Percentiles rank a stretch among this genome's conserved stretches.
phyloP scores from a whole-genome alignment of 2,797 vertebrate species.

The Podarcis lilfordi region DNA sequence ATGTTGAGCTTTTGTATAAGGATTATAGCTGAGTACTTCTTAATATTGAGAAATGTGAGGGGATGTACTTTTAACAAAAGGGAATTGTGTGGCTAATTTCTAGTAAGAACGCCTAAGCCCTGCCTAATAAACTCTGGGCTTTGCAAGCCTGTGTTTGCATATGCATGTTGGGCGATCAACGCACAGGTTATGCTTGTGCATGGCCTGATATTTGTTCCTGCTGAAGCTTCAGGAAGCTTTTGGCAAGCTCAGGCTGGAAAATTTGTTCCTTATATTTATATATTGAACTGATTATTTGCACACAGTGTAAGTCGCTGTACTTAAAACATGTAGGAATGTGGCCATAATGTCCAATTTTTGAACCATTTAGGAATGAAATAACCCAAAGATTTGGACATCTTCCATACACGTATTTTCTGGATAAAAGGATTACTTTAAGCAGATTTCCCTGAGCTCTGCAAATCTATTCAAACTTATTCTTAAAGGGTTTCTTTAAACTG shows the following conservation, averaged over 20 bases:
- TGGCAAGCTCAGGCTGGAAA: slow-evolving; percentile 4
- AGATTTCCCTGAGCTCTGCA: slow-evolving; percentile 14
- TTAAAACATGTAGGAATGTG: slow-evolving; percentile 8
- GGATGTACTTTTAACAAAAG: slow-evolving; percentile 19
- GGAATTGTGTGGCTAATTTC: slow-evolving; percentile 12
- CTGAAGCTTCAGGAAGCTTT: not conserved
- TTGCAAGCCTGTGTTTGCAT: slow-evolving; percentile 17
- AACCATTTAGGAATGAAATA: slow-evolving; percentile 15
- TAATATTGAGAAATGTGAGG: slow-evolving; percentile 7
- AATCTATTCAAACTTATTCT: slow-evolving; percentile 24
- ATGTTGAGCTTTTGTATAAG: slow-evolving; percentile 6
- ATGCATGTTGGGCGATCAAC: not conserved
- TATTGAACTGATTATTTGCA: slow-evolving; percentile 20
- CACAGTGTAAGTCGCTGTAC: not conserved
- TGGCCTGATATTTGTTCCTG: slow-evolving; percentile 10
- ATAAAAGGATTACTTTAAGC: slow-evolving; percentile 25
- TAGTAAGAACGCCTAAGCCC: slow-evolving; percentile 1
- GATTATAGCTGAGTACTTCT: slow-evolving; percentile 9
- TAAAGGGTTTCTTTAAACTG: slow-evolving; percentile 3
- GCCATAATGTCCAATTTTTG: slow-evolving; percentile 7
- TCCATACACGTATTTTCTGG: not conserved
- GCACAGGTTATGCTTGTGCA: not conserved
- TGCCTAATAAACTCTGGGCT: slow-evolving; percentile 2
- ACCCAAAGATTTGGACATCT: not conserved
- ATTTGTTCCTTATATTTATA: slow-evolving; percentile 21